Percentiles rank a stretch among this genome's conserved stretches.
These are phyloP conservation scores for Numenius phaeopus DNA, from an alignment of 2,797 vertebrate genomes.

Conservation along the genomic window DNA sequence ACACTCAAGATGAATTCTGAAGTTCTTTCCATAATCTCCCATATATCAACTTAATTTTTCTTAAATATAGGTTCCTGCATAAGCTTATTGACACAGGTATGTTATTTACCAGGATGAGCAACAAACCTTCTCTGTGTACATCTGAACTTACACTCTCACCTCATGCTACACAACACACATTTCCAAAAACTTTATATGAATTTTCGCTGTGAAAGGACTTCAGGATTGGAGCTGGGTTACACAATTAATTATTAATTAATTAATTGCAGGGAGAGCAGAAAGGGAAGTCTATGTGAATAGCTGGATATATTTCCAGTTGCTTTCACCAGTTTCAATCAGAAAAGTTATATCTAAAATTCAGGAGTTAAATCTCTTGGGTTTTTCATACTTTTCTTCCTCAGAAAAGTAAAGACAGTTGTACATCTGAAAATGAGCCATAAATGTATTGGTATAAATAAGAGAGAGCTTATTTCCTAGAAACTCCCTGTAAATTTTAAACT, in stretches of 20 bases:
- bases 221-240: not conserved
- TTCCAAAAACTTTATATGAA: not conserved
- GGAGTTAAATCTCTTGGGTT: not conserved
- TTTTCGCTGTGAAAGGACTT: not conserved
- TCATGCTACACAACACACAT: not conserved
- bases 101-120: not conserved
- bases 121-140: not conserved
- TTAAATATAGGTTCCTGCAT: not conserved
- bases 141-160: not conserved
- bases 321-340: not conserved
- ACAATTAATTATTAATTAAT: not conserved
- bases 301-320: not conserved
- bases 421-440: not conserved
- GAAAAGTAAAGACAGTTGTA: not conserved
- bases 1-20: not conserved
- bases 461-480: conserved; percentile 8
- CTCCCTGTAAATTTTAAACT: not conserved
- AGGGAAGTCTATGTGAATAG: not conserved
- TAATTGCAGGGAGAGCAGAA: not conserved
- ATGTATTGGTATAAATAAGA: not conserved
- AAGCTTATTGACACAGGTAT: not conserved
- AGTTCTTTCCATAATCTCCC: not conserved
- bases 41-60: not conserved
- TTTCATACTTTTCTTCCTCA: not conserved
- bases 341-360: not conserved